Evolutionary conservation across 1,140 invertebrate genomes (phyloP).

Genomic region (Drosophila virilis): DNA sequence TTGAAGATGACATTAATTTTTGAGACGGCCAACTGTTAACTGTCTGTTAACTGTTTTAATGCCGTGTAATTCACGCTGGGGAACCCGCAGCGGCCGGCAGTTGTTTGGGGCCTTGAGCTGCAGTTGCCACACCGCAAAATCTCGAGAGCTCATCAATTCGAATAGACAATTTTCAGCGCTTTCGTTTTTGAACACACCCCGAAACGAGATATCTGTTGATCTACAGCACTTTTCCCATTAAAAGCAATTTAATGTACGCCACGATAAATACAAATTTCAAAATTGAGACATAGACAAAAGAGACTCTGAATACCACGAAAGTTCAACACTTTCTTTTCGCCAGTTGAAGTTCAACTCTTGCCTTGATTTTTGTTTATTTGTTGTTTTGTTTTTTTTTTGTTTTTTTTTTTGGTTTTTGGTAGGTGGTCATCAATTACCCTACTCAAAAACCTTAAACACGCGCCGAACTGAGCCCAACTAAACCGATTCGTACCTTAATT

Average conservation of each 20-base stretch:
- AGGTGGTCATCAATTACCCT: conserved; percentile 64
- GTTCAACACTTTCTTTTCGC: conserved; percentile 76
- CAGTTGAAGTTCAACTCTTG: conserved; percentile 67
- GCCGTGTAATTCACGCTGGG: conserved; percentile 1
- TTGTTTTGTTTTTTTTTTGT: too few species aligned
- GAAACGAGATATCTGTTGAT: conserved; percentile 50
- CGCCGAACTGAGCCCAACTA: conserved; percentile 11
- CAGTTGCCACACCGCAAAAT: conserved; percentile 6
- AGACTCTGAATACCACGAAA: conserved; percentile 33
- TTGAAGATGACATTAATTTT: conserved; percentile 59
- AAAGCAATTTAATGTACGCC: conserved; percentile 73
- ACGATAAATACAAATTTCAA: conserved; percentile 66
- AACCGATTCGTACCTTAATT: conserved; percentile 18
- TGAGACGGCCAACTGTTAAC: conserved; percentile 6
- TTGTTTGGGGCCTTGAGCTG: conserved; percentile 11
- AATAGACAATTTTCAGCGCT: conserved; percentile 65
- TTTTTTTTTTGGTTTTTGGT: conserved; percentile 34
- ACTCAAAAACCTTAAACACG: conserved; percentile 44
- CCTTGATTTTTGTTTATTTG: conserved; percentile 35
- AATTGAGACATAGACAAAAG: conserved; percentile 68
- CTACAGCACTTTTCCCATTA: conserved; percentile 60
- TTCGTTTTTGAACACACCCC: conserved; percentile 59
- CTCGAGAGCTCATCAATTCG: conserved; percentile 27
- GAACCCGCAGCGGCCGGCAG: conserved; percentile 8
- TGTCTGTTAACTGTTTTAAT: conserved; percentile 42